phyloP scores from a whole-genome alignment of 2,888 invertebrate genomes.

The Ligdia adustata region DNA sequence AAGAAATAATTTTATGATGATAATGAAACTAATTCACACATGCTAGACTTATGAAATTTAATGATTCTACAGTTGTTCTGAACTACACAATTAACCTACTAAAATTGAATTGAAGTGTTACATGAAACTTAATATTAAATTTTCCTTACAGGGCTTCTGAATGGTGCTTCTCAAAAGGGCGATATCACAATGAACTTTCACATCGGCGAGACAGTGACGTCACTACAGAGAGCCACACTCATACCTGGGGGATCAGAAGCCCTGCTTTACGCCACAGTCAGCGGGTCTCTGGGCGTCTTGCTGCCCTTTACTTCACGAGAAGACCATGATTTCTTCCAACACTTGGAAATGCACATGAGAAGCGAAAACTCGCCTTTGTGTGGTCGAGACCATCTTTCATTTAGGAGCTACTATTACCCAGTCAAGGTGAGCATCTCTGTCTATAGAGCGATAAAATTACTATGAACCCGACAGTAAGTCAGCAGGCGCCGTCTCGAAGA shows the following conservation, averaged over 20 bases:
- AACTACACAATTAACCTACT: too few species aligned
- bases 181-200: conserved; percentile 97
- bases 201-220: conserved; percentile 97
- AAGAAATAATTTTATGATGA: conserved; percentile 71
- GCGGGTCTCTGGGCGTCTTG: conserved; percentile 96
- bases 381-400: conserved; percentile 98
- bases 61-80: conserved; percentile 71
- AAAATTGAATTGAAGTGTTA: too few species aligned
- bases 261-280: conserved; percentile 97
- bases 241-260: conserved; percentile 99
- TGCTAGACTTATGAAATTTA: conserved; percentile 82
- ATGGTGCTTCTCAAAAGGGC: conserved; percentile 99
- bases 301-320: conserved; percentile 98
- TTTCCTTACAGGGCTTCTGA: conserved; percentile 88
- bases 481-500: conserved; percentile 55
- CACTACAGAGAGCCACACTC: conserved; percentile 97
- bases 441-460: neutral
- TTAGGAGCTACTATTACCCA: conserved; percentile 98
- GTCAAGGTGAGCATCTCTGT: conserved; percentile 87
- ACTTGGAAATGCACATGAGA: conserved; percentile 99
- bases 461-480: conserved; percentile 68
- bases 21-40: conserved; percentile 69
- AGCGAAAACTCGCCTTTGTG: conserved; percentile 98
- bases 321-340: conserved; percentile 99
- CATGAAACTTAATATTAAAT: too few species aligned